phyloP scores from a whole-genome alignment of 2,113 vertebrate genomes.

The Ammospiza caudacuta region DNA sequence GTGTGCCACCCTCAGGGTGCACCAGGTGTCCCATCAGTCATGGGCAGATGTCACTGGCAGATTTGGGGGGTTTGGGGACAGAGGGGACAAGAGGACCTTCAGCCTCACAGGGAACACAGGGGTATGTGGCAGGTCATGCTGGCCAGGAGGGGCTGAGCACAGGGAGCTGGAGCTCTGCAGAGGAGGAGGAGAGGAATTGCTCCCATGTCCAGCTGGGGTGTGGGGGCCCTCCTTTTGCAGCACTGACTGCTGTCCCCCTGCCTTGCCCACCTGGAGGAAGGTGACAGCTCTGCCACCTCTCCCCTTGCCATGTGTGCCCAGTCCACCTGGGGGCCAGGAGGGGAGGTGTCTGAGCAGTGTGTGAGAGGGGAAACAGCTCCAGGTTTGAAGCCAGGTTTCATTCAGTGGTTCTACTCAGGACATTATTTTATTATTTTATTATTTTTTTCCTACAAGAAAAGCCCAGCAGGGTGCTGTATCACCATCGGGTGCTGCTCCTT shows the following conservation, averaged over 20 bases:
- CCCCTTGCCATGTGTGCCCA: background rate
- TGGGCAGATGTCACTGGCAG: background rate
- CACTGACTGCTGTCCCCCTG: background rate
- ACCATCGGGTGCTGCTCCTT: background rate
- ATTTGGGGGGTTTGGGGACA: accelerated
- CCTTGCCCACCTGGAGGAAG: accelerated
- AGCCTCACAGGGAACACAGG: too few relatives aligned
- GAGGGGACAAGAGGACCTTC: background rate
- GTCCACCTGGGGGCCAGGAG: background rate
- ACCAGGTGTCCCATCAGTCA: accelerated
- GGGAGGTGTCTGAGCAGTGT: background rate
- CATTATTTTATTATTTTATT: background rate
- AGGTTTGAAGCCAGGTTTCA: background rate
- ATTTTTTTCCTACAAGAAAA: background rate
- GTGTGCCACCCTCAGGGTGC: background rate
- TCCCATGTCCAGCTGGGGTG: background rate
- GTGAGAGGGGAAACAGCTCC: background rate
- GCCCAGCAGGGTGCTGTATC: background rate
- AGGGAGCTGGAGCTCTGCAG: background rate
- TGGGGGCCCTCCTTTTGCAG: background rate
- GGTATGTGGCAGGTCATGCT: accelerated
- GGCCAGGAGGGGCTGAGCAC: accelerated
- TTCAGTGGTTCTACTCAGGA: background rate
- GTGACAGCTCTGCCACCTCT: background rate
- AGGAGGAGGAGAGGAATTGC: background rate